phyloP scores from a whole-genome alignment of 1,140 invertebrate genomes.

The Dufourea novaeangliae region DNA sequence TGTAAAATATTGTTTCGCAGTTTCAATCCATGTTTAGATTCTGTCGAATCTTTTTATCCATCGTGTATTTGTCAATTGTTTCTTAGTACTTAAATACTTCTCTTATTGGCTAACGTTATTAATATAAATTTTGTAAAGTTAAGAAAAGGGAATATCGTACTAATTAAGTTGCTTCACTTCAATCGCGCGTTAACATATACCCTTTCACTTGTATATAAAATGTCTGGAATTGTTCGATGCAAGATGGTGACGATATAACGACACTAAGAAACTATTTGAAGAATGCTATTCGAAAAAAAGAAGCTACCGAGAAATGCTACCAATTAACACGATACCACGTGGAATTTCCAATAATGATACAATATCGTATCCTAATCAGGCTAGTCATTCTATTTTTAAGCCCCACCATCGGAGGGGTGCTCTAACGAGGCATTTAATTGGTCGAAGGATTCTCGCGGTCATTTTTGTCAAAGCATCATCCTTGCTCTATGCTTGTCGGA shows the following conservation, averaged over 20 bases:
- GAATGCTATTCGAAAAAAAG: not conserved
- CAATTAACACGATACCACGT: constrained; percentile 12
- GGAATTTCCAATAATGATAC: constrained; percentile 28
- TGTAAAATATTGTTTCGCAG: too few relatives aligned
- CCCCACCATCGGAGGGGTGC: not conserved
- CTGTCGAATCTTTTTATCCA: too few relatives aligned
- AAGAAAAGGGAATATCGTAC: too few relatives aligned
- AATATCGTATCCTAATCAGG: not conserved
- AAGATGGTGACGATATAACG: too few relatives aligned
- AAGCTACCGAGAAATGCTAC: not conserved
- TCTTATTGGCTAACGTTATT: too few relatives aligned
- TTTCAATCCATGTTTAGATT: too few relatives aligned
- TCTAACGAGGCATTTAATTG: constrained; percentile 54
- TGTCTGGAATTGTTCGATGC: not conserved
- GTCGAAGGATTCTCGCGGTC: constrained; percentile 3
- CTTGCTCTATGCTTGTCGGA: not conserved
- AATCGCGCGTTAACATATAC: too few relatives aligned
- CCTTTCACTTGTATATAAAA: not conserved
- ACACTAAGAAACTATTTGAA: not conserved
- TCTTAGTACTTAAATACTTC: too few relatives aligned
- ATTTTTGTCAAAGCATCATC: constrained; percentile 30
- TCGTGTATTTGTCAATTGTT: too few relatives aligned
- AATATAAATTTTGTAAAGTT: too few relatives aligned
- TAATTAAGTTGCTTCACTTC: not conserved
- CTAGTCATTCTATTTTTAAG: not conserved